Evolutionary conservation across 1,140 invertebrate genomes (phyloP).

Genomic region (Papilio polytes): DNA sequence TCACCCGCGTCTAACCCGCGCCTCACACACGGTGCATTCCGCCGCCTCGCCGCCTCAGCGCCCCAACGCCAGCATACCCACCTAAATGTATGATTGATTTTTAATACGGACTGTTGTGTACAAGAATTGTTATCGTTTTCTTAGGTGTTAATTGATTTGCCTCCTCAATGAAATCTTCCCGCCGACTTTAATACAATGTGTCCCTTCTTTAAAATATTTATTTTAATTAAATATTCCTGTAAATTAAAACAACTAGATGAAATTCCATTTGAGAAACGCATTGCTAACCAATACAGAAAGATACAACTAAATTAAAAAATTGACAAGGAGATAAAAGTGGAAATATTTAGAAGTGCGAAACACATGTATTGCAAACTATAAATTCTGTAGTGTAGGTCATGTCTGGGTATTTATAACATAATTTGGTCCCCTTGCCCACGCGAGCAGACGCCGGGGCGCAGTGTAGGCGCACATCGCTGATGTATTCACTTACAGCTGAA

Average conservation of each 20-base stretch:
- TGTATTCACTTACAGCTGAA: slow-evolving; percentile 35
- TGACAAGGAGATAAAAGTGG: too few species aligned
- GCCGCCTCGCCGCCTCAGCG: slow-evolving; percentile 48
- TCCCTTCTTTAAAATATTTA: not conserved
- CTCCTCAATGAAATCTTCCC: slow-evolving; percentile 3
- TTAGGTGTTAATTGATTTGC: slow-evolving; percentile 34
- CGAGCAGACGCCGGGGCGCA: slow-evolving; percentile 23
- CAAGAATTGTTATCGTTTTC: slow-evolving; percentile 14
- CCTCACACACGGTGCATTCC: slow-evolving; percentile 59
- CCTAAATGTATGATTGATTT: slow-evolving; percentile 65
- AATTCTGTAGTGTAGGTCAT: slow-evolving; percentile 35
- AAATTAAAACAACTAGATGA: not conserved
- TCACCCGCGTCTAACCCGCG: slow-evolving; percentile 40
- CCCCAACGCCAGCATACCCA: slow-evolving; percentile 53
- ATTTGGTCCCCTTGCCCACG: slow-evolving; percentile 31
- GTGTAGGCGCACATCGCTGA: slow-evolving; percentile 17
- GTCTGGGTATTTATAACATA: slow-evolving; percentile 38
- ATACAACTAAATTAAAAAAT: not conserved
- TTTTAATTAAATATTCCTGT: not conserved
- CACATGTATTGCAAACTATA: not conserved
- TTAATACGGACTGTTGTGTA: slow-evolving; percentile 54
- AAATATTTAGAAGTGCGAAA: not conserved
- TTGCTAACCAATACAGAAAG: not conserved
- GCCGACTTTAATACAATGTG: not conserved
- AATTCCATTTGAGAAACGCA: not conserved